These are phyloP conservation scores for Lepeophtheirus nordmannii DNA, from an alignment of 2,888 invertebrate species.

Conservation along the genomic window DNA sequence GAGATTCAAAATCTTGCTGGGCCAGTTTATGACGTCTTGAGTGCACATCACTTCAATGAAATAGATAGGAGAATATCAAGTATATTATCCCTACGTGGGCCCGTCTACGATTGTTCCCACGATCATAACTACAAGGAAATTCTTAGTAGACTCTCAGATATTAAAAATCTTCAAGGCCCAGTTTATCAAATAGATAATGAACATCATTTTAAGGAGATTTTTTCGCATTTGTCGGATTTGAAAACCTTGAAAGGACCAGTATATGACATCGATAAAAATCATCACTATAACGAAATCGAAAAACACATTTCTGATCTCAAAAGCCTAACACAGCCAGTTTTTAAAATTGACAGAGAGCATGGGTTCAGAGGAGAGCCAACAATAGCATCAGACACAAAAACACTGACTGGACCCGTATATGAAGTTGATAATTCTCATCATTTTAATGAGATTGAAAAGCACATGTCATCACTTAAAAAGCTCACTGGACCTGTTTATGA, in stretches of 20 bases:
- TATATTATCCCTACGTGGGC: slow-evolving; percentile 8
- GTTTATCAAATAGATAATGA: slow-evolving; percentile 16
- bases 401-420: slow-evolving; percentile 10
- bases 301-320: slow-evolving; percentile 7
- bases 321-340: slow-evolving; percentile 8
- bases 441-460: slow-evolving; percentile 19
- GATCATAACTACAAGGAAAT: slow-evolving; percentile 20
- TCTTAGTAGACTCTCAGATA: slow-evolving; percentile 3
- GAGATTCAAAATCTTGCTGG: slow-evolving; percentile 21
- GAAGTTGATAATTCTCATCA: slow-evolving; percentile 20
- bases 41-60: slow-evolving; percentile 16
- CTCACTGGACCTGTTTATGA: slow-evolving; percentile 18
- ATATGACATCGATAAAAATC: slow-evolving; percentile 9
- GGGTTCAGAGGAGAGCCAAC: not conserved
- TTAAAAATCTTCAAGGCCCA: slow-evolving; percentile 19
- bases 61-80: slow-evolving; percentile 14
- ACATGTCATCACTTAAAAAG: not conserved
- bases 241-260: slow-evolving; percentile 20
- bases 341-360: slow-evolving; percentile 10
- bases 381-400: not conserved
- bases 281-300: slow-evolving; percentile 18
- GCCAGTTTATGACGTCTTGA: slow-evolving; percentile 15
- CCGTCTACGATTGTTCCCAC: slow-evolving; percentile 17
- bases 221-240: slow-evolving; percentile 9
- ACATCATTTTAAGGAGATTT: slow-evolving; percentile 20